Evolutionary conservation across 2,113 vertebrate genomes (phyloP), one percentile per base, ranked within the genome.

Genomic region (Laterallus jamaicensis): DNA sequence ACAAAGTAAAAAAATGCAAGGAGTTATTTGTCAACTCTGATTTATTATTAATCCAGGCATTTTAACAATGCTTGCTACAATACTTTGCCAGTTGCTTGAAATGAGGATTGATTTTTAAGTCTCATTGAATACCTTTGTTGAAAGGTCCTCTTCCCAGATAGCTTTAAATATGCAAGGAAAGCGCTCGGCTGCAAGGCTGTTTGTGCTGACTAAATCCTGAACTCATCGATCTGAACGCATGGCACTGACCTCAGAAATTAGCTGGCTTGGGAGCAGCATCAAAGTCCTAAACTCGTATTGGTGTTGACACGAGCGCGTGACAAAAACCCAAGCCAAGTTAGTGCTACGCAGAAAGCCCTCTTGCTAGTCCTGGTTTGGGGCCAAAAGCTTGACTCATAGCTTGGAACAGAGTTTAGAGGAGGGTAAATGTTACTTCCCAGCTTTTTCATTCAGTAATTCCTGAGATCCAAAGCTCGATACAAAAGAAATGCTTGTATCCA

Each of bases 121-220:
- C 86, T 92, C 83, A 74, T 52, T 80, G 91, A 94, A 87, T 86
- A 85, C 35, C 74, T 81, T 64, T 73, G 81, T 44, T 93, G 95
- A 94, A 93, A 96, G 74, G n/a, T 89, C 75, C 89, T 92, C 67
- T 87, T 93, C 92, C 68, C 88, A 94, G 74, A 40, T 64, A 82
- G 77, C 63, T 86, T 93, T 96, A 93, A 95, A 91, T 84, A 94
- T 87, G 88, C 95, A 93, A 84, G 81, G 86, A 2, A 37, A 91
- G 86, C 90, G 55, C 80, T 96, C 40, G 26, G 28, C 74, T 67
- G 52, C 0, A 5, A 82, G 88, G 80, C 77, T 88, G 64, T 78
- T 91, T 93, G 90, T 97, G 95, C 92, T 94, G 96, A 95, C 92
- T 95, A 49, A 94, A 91, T 90, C 78, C 50, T 7, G 86, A 83